phyloP scores from a whole-genome alignment of 35 echinoderm and acorn worm genomes.

The Heliocidaris erythrogramma region DNA sequence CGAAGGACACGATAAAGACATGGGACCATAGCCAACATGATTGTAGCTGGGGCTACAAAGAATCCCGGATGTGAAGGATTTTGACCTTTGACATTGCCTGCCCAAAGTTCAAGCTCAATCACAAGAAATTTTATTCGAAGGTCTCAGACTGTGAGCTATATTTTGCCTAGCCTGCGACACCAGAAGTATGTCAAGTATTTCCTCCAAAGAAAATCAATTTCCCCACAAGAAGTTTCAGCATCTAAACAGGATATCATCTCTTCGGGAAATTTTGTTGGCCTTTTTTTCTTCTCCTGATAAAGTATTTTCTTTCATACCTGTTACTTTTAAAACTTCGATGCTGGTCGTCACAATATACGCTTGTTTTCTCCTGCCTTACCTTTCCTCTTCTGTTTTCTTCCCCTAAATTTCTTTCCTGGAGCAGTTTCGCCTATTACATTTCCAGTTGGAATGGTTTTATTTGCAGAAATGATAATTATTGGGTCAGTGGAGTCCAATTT shows the following conservation, averaged over 20 bases:
- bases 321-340: slow-evolving; percentile 3
- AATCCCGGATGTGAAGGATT: no score
- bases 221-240: neutral
- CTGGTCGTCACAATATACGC: neutral
- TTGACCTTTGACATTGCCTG: neutral
- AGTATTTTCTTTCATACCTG: neutral
- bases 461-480: slow-evolving; percentile 6
- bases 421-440: slow-evolving; percentile 4
- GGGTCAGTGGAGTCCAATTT: neutral
- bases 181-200: neutral
- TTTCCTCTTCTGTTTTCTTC: neutral
- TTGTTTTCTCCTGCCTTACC: neutral
- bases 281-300: neutral
- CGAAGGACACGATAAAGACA: no score
- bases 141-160: neutral
- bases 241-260: neutral
- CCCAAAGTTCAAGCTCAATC: neutral
- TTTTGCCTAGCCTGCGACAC: neutral
- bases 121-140: neutral
- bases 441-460: slow-evolving; percentile 17
- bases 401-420: neutral
- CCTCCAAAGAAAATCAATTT: neutral
- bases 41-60: no score
- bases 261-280: neutral
- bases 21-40: no score